Base-by-base conservation (phyloP, 2,888 invertebrate species). In the Philopedon plagiatum region DNA sequence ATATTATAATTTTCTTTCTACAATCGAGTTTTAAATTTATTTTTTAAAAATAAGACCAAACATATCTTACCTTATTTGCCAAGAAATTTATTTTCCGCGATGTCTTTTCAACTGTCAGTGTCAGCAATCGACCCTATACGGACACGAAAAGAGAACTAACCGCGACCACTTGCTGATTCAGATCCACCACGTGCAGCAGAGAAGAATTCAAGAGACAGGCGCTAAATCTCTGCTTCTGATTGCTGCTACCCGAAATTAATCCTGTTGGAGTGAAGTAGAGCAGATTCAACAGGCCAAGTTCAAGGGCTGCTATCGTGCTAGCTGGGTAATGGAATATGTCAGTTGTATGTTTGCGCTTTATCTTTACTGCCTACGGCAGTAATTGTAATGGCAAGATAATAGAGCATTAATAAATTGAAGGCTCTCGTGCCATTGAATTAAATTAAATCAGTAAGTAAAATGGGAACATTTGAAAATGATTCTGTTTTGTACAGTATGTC, bases 141-240 rank as follows among this genome's bases (percentile, higher is more conserved):
- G 54, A 9, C 34, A 15, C 39, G 56, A 23, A 54, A 64, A 39
- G 41, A 54, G 23, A 64, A 64, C 64, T 64, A 64, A 39, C 56
- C 39, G 34, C 54, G 54, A 64, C 64, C 64, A 64, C 54, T 56
- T 64, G 64, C 63, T 63, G 63, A 19, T 54, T 34, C 23, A 2
- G 21, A 23, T 46, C 19, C 49, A 49, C 62, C 62, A 62, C 62
- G 62, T 62, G 62, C 39, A n/a, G n/a, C n/a, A 23, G 26, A 2
- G 29, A 29, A 29, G 23, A 54, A 29, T 32, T 13, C 15, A 54
- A 34, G 41, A 19, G 41, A 41, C 58, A 58, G 58, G 63, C 54
- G 54, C 39, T 34, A 51, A 63, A 51, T 54, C 51, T 54, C 63
- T 19, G 54, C 54, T 9, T 21, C 34, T 51, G n/a, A 54, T 54